These are phyloP conservation scores for Lepetodrilus schrolli DNA, from an alignment of 2,888 invertebrate species.

Conservation along the genomic window DNA sequence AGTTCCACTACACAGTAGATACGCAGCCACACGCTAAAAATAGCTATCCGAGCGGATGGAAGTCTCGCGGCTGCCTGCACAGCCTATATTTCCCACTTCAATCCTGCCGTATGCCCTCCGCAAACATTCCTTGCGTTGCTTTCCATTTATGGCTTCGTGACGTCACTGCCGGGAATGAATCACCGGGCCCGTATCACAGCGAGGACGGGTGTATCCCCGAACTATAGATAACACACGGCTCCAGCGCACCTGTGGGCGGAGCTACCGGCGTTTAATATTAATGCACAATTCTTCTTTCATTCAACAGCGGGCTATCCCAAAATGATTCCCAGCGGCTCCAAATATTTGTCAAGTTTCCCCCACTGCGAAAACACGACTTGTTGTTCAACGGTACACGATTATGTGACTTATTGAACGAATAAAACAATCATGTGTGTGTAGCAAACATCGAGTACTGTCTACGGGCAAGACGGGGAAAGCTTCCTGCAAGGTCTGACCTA, in stretches of 20 bases:
- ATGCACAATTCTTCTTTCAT: conserved; percentile 8
- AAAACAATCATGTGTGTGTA: background rate
- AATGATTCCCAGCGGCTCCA: background rate
- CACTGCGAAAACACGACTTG: background rate
- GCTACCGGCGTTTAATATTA: conserved; percentile 2
- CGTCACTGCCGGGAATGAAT: conserved; percentile 49
- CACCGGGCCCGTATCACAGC: conserved; percentile 7
- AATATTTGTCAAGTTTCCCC: conserved; percentile 17
- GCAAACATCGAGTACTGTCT: too few relatives aligned
- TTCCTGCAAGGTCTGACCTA: too few relatives aligned
- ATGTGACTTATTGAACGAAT: background rate
- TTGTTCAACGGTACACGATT: background rate
- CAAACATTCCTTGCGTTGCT: conserved; percentile 64
- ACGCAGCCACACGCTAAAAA: conserved; percentile 36
- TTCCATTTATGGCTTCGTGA: conserved; percentile 68
- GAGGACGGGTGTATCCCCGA: conserved; percentile 16
- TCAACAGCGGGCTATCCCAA: background rate
- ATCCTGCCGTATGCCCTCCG: conserved; percentile 39
- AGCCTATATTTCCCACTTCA: conserved; percentile 41
- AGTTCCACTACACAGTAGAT: background rate
- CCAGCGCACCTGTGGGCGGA: background rate
- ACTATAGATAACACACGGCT: background rate
- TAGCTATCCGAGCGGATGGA: conserved; percentile 43
- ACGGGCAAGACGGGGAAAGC: too few relatives aligned
- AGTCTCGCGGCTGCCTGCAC: conserved; percentile 38